These are phyloP conservation scores for Enteromius mattozi DNA, from an alignment of 2,797 vertebrate genomes.

Conservation along the genomic window DNA sequence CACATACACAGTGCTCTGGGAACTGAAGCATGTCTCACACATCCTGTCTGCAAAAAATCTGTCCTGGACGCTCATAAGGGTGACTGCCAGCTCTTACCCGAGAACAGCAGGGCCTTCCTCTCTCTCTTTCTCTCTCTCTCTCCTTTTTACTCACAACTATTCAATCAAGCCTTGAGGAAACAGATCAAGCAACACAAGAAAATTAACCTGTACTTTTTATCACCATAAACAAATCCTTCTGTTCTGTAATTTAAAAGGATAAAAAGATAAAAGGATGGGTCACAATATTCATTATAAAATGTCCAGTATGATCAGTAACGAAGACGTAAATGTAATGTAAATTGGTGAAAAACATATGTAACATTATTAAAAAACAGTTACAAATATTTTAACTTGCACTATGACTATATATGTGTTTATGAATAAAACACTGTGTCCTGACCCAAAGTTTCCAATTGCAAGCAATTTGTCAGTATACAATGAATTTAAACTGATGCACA, in stretches of 20 bases:
- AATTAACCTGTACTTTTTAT: not conserved
- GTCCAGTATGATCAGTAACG: not conserved
- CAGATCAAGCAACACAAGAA: constrained; percentile 11
- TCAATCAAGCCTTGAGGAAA: constrained; percentile 9
- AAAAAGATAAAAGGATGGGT: not conserved
- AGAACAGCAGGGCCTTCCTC: constrained; percentile 33
- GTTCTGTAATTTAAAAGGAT: not conserved
- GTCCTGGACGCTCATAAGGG: constrained; percentile 38
- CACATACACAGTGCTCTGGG: constrained; percentile 50
- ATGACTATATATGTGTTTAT: too few relatives aligned
- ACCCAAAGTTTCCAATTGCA: not conserved
- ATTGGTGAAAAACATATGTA: not conserved
- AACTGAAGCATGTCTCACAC: constrained; percentile 69
- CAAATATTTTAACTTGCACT: too few relatives aligned
- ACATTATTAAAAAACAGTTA: not conserved
- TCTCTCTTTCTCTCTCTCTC: not conserved
- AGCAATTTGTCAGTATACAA: not conserved
- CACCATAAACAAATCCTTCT: not conserved
- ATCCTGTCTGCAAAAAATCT: constrained; percentile 66
- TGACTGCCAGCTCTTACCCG: constrained; percentile 45
- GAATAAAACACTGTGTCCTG: not conserved
- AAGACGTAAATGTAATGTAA: not conserved
- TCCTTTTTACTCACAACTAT: not conserved
- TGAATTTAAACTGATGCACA: not conserved
- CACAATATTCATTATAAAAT: not conserved